These are phyloP conservation scores for Pyrgus malvae DNA, from an alignment of 2,888 invertebrate genomes.

Conservation along the genomic window DNA sequence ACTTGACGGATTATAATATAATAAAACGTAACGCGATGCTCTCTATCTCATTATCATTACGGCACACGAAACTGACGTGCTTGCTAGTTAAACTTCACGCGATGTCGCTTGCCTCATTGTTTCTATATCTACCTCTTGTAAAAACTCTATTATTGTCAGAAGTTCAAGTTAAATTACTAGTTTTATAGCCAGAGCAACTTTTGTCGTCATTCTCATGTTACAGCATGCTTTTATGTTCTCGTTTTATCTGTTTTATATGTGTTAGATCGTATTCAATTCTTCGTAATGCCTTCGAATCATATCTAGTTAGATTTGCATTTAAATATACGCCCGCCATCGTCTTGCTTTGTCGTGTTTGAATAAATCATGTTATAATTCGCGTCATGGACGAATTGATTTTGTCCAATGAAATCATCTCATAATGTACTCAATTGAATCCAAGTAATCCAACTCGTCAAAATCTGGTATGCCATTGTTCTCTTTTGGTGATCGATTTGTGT, in stretches of 20 bases:
- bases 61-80: conserved; percentile 28
- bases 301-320: conserved; percentile 7
- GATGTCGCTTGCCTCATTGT: conserved; percentile 16
- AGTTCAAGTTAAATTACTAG: conserved; percentile 17
- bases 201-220: conserved; percentile 12
- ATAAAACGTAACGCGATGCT: conserved; percentile 36
- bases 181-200: conserved; percentile 16
- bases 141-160: conserved; percentile 16
- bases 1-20: conserved; percentile 31
- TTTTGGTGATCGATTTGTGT: conserved; percentile 24
- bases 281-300: neutral
- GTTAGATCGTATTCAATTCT: neutral
- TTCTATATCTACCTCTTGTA: conserved; percentile 14
- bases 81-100: conserved; percentile 14
- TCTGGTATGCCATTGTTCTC: conserved; percentile 22
- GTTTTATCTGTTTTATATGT: conserved; percentile 7
- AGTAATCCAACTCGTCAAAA: conserved; percentile 20
- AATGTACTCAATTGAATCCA: conserved; percentile 27
- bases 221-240: conserved; percentile 11
- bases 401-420: conserved; percentile 24
- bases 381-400: conserved; percentile 19
- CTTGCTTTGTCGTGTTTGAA: conserved; percentile 8
- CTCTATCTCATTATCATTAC: conserved; percentile 36
- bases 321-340: conserved; percentile 5
- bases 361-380: conserved; percentile 18